A percentile compares a stretch with the other conserved stretches of the same genome.
These are phyloP conservation scores for Gobiocypris rarus DNA, from an alignment of 2,113 vertebrate genomes.

Conservation along the genomic window DNA sequence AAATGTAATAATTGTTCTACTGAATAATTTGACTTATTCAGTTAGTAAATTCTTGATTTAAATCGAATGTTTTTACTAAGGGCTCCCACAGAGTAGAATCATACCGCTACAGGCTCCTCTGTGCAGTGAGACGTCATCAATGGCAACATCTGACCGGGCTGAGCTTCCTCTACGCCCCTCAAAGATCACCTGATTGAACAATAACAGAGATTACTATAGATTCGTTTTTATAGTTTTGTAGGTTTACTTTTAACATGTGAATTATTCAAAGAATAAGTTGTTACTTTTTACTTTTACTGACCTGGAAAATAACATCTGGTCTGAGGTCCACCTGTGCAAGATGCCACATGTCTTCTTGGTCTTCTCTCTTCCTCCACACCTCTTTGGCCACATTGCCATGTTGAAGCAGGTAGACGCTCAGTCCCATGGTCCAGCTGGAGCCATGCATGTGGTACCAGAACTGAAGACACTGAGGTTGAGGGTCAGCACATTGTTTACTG, in stretches of 20 bases:
- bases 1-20: background rate
- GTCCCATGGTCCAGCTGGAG: slow-evolving; percentile 70
- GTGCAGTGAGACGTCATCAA: slow-evolving; percentile 79
- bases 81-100: background rate
- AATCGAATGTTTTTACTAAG: too few species aligned
- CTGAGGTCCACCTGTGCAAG: slow-evolving; percentile 68
- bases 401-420: slow-evolving; percentile 72
- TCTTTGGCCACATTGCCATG: slow-evolving; percentile 13
- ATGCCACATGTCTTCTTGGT: slow-evolving; percentile 74
- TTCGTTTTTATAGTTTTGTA: too few species aligned
- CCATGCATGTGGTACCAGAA: slow-evolving; percentile 88
- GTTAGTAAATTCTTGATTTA: too few species aligned
- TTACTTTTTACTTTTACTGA: slow-evolving; percentile 35
- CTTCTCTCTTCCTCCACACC: slow-evolving; percentile 64
- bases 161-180: slow-evolving; percentile 76
- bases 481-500: slow-evolving; percentile 69
- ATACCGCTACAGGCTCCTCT: slow-evolving; percentile 61
- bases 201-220: background rate
- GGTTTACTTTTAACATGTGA: background rate
- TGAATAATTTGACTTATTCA: too few species aligned
- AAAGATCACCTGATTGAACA: slow-evolving; percentile 5
- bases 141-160: slow-evolving; percentile 72
- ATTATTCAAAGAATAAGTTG: too few species aligned
- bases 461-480: slow-evolving; percentile 78
- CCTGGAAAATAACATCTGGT: slow-evolving; percentile 56